Conservation (phyloP, 2,113 vertebrate species). For the Syngnathoides biaculeatus region DNA sequence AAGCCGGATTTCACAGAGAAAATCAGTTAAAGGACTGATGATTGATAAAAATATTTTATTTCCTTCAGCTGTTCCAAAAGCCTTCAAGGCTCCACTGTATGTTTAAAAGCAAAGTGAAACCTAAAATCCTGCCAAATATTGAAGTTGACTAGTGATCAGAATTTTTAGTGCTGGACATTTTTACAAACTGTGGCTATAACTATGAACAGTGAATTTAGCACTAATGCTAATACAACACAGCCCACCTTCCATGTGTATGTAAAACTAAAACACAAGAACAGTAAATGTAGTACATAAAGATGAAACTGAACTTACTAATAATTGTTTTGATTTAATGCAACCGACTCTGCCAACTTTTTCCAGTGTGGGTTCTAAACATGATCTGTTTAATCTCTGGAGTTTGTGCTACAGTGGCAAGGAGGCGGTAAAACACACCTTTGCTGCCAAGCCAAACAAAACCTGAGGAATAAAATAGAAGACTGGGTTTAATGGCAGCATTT, state of each 20-base stretch:
- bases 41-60: too few species aligned
- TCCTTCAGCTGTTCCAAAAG: too few species aligned
- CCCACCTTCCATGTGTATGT: neutral
- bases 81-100: neutral
- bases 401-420: conserved; percentile 34
- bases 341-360: neutral
- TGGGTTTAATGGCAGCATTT: conserved; percentile 57
- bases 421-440: conserved; percentile 44
- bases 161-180: too few species aligned
- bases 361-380: conserved; percentile 3
- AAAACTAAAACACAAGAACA: neutral
- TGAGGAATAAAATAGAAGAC: conserved; percentile 47
- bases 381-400: conserved; percentile 53
- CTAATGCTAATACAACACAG: neutral
- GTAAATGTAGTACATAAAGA: neutral
- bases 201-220: neutral
- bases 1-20: too few species aligned
- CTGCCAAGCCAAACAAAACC: conserved; percentile 63
- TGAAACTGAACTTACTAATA: neutral
- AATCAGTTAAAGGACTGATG: too few species aligned
- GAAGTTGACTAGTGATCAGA: neutral
- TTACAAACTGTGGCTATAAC: neutral
- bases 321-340: neutral
- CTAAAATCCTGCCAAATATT: neutral
- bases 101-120: neutral